phyloP scores from a whole-genome alignment of 2,113 vertebrate species.

The Thalassoma bifasciatum region DNA sequence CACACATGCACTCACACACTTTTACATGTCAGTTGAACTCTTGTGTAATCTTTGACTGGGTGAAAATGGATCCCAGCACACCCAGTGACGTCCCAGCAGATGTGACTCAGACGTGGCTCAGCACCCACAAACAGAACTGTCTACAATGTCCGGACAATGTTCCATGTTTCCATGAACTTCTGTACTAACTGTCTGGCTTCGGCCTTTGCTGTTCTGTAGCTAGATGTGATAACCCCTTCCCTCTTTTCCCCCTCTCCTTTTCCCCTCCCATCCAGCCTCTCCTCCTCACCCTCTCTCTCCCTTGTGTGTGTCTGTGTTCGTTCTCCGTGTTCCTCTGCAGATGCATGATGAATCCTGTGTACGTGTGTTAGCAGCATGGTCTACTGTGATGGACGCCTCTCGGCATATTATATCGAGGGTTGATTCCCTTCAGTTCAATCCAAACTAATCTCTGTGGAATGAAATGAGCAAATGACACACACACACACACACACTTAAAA shows the following conservation, averaged over 20 bases:
- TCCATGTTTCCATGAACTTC: constrained; percentile 70
- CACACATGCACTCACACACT: constrained; percentile 15
- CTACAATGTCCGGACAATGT: constrained; percentile 58
- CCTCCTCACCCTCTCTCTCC: not conserved
- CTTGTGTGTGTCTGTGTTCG: constrained; percentile 57
- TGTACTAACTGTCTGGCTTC: constrained; percentile 69
- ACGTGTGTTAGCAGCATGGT: constrained; percentile 76
- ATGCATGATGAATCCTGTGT: constrained; percentile 72
- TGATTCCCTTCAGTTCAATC: constrained; percentile 11
- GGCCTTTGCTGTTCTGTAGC: constrained; percentile 76
- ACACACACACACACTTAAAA: constrained; percentile 4
- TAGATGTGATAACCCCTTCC: constrained; percentile 61
- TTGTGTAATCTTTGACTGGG: constrained; percentile 4
- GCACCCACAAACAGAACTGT: constrained; percentile 49
- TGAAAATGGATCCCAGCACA: not conserved
- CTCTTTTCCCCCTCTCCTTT: constrained; percentile 20
- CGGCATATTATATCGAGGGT: constrained; percentile 35
- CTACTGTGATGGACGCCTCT: constrained; percentile 67
- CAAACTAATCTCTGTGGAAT: constrained; percentile 17
- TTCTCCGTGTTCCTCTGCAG: constrained; percentile 53
- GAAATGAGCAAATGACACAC: constrained; percentile 17
- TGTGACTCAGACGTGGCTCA: constrained; percentile 38
- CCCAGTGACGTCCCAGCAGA: constrained; percentile 13
- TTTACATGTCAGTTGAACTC: constrained; percentile 7
- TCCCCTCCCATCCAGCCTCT: constrained; percentile 23